Evolutionary conservation across 2,797 vertebrate genomes (phyloP).

Genomic region (Myotis myotis): DNA sequence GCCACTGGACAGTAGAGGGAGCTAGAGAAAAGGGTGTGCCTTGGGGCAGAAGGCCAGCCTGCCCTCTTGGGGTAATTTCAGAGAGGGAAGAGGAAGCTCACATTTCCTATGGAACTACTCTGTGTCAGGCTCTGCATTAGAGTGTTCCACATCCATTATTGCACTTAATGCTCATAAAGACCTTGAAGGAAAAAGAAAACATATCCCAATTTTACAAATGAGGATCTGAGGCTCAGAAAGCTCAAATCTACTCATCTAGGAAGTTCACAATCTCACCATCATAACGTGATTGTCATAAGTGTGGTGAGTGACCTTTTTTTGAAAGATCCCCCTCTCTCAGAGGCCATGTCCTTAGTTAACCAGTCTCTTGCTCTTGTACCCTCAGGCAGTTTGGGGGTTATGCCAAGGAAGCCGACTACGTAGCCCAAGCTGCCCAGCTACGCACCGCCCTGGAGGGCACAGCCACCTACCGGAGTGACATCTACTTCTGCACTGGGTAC

Average conservation of each 20-base stretch:
- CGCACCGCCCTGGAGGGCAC: conserved; percentile 89
- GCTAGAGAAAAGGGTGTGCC: background rate
- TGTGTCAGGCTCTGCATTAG: background rate
- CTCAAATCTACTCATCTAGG: background rate
- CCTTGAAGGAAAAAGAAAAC: background rate
- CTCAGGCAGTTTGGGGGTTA: conserved; percentile 93
- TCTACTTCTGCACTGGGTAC: conserved; percentile 93
- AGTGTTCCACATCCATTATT: background rate
- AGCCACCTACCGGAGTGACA: conserved; percentile 86
- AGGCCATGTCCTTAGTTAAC: background rate
- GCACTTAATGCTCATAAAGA: background rate
- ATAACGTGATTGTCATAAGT: background rate
- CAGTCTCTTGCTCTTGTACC: conserved; percentile 14
- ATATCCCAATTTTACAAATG: background rate
- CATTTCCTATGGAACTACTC: background rate
- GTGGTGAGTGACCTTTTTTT: background rate
- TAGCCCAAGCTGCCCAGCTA: conserved; percentile 88
- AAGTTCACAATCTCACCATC: background rate
- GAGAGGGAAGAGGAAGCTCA: background rate
- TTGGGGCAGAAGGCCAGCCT: background rate
- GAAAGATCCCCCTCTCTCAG: background rate
- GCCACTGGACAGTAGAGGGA: background rate
- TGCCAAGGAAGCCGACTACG: conserved; percentile 90
- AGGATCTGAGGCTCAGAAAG: background rate
- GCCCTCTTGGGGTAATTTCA: background rate